Conservation (phyloP, 1,140 invertebrate species). For the Vollenhovia emeryi region DNA sequence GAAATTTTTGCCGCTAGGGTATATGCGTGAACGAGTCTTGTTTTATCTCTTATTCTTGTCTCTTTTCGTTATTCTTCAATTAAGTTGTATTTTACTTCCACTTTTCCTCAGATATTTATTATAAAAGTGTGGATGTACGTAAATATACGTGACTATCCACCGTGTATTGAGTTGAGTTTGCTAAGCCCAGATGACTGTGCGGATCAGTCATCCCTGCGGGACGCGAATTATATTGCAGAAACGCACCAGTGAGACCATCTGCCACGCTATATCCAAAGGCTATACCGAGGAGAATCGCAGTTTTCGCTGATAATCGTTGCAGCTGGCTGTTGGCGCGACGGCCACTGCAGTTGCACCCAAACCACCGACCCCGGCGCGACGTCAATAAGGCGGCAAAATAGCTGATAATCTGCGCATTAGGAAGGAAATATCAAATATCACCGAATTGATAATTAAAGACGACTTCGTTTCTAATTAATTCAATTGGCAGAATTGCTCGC, state of each 20-base stretch:
- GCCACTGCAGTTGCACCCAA: constrained; percentile 71
- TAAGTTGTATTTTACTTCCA: neutral
- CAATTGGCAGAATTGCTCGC: neutral
- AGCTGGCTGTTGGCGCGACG: constrained; percentile 68
- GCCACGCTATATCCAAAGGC: constrained; percentile 90
- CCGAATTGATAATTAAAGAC: neutral
- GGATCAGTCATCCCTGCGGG: neutral
- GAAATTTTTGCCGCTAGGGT: no score
- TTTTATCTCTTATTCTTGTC: neutral
- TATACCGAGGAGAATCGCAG: constrained; percentile 90
- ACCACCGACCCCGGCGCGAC: constrained; percentile 75
- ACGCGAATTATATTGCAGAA: constrained; percentile 27
- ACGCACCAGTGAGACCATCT: constrained; percentile 88
- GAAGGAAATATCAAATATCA: constrained; percentile 17
- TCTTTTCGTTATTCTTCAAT: neutral
- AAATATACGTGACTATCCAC: neutral
- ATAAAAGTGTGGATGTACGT: neutral
- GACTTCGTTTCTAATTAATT: neutral
- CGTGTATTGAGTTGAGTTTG: neutral
- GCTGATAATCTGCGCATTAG: constrained; percentile 47
- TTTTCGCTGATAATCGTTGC: constrained; percentile 85
- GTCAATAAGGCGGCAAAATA: constrained; percentile 69
- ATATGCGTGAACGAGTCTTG: neutral
- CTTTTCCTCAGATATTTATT: neutral
- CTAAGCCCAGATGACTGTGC: constrained; percentile 11